These are phyloP conservation scores for Reticulitermes lucifugus DNA, from an alignment of 2,888 invertebrate genomes.

Conservation along the genomic window DNA sequence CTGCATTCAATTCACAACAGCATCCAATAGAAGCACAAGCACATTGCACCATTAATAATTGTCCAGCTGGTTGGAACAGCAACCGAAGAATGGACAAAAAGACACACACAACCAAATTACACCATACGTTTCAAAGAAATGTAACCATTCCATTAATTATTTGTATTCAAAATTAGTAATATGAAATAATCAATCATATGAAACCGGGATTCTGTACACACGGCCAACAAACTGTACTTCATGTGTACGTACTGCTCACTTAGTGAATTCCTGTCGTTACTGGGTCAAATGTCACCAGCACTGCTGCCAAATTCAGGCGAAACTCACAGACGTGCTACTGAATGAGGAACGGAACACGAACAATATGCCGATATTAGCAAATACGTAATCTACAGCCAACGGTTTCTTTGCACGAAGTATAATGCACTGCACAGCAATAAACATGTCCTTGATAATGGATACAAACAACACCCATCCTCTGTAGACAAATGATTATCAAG, in stretches of 20 bases:
- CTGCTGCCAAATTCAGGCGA: too few relatives aligned
- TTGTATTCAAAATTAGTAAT: neutral
- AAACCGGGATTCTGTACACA: too few relatives aligned
- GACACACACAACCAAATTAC: neutral
- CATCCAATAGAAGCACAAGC: neutral
- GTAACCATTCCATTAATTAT: neutral
- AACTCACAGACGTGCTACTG: too few relatives aligned
- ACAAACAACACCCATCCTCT: neutral
- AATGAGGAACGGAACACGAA: too few relatives aligned
- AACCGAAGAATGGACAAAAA: neutral
- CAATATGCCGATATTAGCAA: too few relatives aligned
- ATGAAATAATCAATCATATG: too few relatives aligned
- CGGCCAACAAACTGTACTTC: too few relatives aligned
- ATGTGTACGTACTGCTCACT: too few relatives aligned
- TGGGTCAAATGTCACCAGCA: too few relatives aligned
- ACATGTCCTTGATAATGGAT: neutral
- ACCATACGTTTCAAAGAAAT: neutral
- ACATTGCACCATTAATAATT: neutral
- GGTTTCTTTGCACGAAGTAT: neutral
- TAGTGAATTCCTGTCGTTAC: too few relatives aligned
- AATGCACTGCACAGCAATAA: slow-evolving; percentile 5
- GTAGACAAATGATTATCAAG: neutral
- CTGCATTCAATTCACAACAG: neutral
- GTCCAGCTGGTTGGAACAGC: neutral
- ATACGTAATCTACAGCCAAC: neutral